Conservation (phyloP, 2,888 invertebrate genomes). For the Archips crataeganus region DNA sequence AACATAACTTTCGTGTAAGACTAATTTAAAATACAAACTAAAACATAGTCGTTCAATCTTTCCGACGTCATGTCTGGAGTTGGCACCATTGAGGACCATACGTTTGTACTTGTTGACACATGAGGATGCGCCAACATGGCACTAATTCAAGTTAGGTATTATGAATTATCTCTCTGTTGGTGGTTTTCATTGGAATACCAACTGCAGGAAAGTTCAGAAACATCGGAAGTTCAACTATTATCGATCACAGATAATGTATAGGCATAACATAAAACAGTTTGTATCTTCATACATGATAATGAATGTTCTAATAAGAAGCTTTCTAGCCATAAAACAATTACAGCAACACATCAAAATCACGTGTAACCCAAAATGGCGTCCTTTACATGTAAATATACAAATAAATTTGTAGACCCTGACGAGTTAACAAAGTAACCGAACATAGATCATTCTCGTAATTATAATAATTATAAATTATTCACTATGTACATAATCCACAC, state of each 20-base stretch:
- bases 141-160: neutral
- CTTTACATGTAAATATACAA: conserved; percentile 3
- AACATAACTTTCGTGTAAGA: conserved; percentile 1
- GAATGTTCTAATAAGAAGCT: conserved; percentile 6
- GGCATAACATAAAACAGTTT: conserved; percentile 10
- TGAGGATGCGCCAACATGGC: neutral
- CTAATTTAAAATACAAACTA: conserved; percentile 11
- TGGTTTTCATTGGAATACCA: neutral
- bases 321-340: conserved; percentile 6
- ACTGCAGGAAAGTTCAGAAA: conserved; percentile 5
- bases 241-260: conserved; percentile 22
- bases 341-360: neutral
- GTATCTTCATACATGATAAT: conserved; percentile 10
- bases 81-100: neutral
- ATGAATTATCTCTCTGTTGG: neutral
- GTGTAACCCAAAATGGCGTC: conserved; percentile 5
- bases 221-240: conserved; percentile 14
- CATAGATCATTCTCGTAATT: conserved; percentile 42
- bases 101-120: neutral
- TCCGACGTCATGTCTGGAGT: conserved; percentile 4
- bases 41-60: neutral
- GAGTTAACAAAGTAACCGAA: conserved; percentile 45
- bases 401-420: conserved; percentile 12
- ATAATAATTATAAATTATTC: conserved; percentile 43
- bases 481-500: conserved; percentile 51